Evolutionary conservation across 2,888 invertebrate genomes (phyloP).

Genomic region (Pantelozetes paolii): DNA sequence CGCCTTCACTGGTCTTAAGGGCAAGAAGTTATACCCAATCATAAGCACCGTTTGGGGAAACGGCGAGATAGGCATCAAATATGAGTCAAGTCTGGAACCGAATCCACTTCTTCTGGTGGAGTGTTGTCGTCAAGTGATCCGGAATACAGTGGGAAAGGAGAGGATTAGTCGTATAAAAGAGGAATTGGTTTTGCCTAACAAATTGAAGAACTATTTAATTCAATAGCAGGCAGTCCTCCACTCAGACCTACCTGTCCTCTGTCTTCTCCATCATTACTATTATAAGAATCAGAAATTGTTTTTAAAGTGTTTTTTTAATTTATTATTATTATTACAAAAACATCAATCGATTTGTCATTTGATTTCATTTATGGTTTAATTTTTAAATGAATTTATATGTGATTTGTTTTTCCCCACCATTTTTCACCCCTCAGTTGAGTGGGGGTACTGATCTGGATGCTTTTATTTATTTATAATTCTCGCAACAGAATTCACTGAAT

Average conservation of each 20-base stretch:
- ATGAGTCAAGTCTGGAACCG: conserved; percentile 24
- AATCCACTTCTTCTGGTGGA: conserved; percentile 34
- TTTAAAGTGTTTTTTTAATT: no score
- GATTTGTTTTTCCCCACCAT: no score
- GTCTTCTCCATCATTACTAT: no score
- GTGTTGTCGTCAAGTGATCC: conserved; percentile 37
- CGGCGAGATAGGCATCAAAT: conserved; percentile 39
- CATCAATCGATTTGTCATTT: no score
- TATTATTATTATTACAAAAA: no score
- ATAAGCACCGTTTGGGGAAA: conserved; percentile 41
- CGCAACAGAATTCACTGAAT: no score
- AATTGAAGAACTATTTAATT: conserved; percentile 21
- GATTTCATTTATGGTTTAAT: no score
- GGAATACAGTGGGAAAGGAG: conserved; percentile 18
- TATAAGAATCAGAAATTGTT: no score
- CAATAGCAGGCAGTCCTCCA: background rate
- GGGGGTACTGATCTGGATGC: no score
- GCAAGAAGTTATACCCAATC: conserved; percentile 38
- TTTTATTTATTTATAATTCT: no score
- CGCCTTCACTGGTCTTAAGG: conserved; percentile 38
- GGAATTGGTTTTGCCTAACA: background rate
- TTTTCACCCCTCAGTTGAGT: no score
- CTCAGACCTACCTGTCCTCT: background rate
- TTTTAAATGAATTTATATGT: no score
- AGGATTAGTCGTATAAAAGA: background rate